Percentiles rank a stretch among this genome's conserved stretches.
These are phyloP conservation scores for Pangasius krempfi DNA, from an alignment of 2,797 vertebrate species.

Conservation along the genomic window DNA sequence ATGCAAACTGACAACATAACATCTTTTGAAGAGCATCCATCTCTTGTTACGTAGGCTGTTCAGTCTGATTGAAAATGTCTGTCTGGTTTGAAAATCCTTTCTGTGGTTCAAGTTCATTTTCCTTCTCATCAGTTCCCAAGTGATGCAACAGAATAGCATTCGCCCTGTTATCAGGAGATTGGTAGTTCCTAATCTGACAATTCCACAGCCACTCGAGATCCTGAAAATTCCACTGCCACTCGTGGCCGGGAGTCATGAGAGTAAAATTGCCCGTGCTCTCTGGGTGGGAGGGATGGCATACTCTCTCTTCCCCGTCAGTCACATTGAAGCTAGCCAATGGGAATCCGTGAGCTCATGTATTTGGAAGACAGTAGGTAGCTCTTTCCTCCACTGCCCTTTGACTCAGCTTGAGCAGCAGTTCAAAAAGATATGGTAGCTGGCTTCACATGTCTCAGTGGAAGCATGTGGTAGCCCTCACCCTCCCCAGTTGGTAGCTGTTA, in stretches of 20 bases:
- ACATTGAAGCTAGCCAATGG: neutral
- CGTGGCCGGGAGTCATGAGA: neutral
- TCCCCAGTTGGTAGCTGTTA: neutral
- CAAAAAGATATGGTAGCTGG: neutral
- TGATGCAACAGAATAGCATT: neutral
- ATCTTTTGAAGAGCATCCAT: neutral
- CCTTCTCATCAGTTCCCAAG: neutral
- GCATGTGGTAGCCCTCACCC: neutral
- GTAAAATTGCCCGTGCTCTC: neutral
- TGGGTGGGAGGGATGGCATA: neutral
- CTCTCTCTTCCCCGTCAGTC: neutral
- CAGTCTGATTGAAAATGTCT: neutral
- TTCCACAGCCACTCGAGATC: too few relatives aligned
- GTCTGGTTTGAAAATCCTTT: neutral
- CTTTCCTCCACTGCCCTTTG: neutral
- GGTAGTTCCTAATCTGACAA: neutral
- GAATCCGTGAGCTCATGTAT: neutral
- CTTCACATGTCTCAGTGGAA: neutral
- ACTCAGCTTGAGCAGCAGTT: neutral
- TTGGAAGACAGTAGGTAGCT: neutral
- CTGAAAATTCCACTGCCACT: too few relatives aligned
- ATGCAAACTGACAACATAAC: neutral
- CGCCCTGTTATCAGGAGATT: neutral
- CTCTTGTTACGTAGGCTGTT: neutral
- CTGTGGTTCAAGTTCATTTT: neutral